Conservation (phyloP, 2,888 invertebrate genomes). For the Chaitophorus viminalis region DNA sequence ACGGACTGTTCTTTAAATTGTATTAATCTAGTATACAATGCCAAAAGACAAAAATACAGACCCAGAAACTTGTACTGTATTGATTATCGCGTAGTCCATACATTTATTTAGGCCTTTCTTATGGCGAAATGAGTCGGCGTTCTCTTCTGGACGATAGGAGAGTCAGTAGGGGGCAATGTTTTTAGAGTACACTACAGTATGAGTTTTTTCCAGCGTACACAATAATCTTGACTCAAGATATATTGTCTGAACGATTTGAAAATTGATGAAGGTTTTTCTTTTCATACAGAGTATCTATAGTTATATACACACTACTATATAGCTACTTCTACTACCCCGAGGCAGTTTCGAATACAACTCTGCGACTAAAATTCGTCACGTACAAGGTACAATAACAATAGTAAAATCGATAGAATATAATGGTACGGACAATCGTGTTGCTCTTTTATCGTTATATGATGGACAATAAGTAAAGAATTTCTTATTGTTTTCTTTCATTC, state of each 20-base stretch:
- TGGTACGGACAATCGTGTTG: background rate
- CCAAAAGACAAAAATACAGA: background rate
- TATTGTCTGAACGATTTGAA: background rate
- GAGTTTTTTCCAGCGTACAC: background rate
- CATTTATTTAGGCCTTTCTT: background rate
- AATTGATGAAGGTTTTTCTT: conserved; percentile 14
- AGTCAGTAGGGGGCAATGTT: no score
- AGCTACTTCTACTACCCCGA: background rate
- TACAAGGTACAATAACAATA: background rate
- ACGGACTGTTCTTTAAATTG: no score
- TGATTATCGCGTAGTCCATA: background rate
- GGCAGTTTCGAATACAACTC: background rate
- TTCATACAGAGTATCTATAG: background rate
- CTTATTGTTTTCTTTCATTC: conserved; percentile 36
- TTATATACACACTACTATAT: no score
- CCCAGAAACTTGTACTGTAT: background rate
- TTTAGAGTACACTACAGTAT: no score
- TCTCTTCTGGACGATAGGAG: no score
- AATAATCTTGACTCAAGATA: background rate
- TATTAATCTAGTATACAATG: no score
- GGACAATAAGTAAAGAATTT: conserved; percentile 36
- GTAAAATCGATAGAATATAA: background rate
- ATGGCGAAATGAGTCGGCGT: background rate
- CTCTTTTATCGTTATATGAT: background rate
- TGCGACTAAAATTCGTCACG: conserved; percentile 1